Base-by-base conservation (phyloP, 2,888 invertebrate species). In the Copidosoma aretas region DNA sequence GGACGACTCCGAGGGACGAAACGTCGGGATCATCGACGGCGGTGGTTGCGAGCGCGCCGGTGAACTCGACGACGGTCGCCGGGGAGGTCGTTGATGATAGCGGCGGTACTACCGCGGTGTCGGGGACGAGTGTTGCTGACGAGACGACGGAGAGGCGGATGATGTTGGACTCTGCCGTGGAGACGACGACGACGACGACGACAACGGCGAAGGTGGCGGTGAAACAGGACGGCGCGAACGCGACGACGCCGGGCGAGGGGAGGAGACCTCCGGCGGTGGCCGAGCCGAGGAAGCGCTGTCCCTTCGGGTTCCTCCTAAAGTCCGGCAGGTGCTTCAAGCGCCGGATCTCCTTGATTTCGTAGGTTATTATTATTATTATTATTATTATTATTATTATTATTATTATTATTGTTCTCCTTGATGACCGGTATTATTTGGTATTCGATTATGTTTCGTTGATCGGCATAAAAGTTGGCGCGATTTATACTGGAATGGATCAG, bases 321-420 rank as follows among this genome's bases (percentile, higher is more conserved):
- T 79, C 78, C 1, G 83, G 84, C 19, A 79, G 81, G 65, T 85
- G 85, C 68, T 78, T 82, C 52, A 77, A 80, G 41, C 76, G 79
- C 25, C 32, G 32, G 32, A 32, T 32, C n/a, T n/a, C n/a, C n/a
- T n/a, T n/a, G 32, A 8, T 8, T 32, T 8, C 82, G 80, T 82
- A 73, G 80, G 78, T 79, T 32, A 32, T 32, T 32, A 32, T 32
- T 32, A 32, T 32, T 32, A 32, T 8, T 32, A 8, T 8, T 32
- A 32, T 32, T 32, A 32, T 32, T 32, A 3, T 8, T 32, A 5
- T 32, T 32, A 5, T 32, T 32, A 3, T 32, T 32, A 32, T 32
- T 32, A 32, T 32, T 32, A 32, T 32, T 8, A 32, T 32, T 3
- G 32, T 32, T 32, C n/a, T n/a, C n/a, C n/a, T n/a, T n/a, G n/a